Base-by-base conservation (phyloP, 2,797 vertebrate genomes). In the Pygocentrus nattereri region DNA sequence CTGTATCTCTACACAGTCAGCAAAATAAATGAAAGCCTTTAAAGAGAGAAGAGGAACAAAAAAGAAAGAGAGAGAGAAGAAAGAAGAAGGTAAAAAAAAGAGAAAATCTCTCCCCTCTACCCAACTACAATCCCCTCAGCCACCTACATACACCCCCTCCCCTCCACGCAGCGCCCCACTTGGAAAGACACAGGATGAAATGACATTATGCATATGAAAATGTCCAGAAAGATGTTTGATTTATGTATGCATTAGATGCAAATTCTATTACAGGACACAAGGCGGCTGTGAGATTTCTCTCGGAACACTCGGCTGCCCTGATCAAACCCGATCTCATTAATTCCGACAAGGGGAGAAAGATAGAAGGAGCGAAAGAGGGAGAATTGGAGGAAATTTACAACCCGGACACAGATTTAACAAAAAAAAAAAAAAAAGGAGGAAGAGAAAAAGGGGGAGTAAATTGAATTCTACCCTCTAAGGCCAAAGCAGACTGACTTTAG, bases 161-260 rank as follows among this genome's bases (percentile, higher is more conserved):
- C 87, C 88, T 76, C 74, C 92, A 90, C 93, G 89, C 68, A 78
- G 90, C 90, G 92, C 90, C 92, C 95, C 94, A 94, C 95, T 96
- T 93, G 93, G 96, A 97, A 95, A 96, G 96, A 97, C 94, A 97
- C 95, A 94, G 96, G 96, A 97, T 97, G 96, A 97, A 99, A 99
- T 98, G 97, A 98, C 97, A 99, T 98, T 99, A 98, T 98, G 97
- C 97, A 98, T 98, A 99, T 98, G 97, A 99, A 99, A 98, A 98
- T 99, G 97, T 99, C 97, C 97, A 98, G 97, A 97, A 98, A 98
- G 97, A 99, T 98, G 97, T 98, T 98, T 98, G 97, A 99, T 98
- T 99, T 99, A 99, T 99, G 97, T 98, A 99, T 99, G 97, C 97
- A 99, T 99, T 98, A 99, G 97, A 98, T 98, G 97, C 97, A 99